Percentiles rank a stretch among this genome's conserved stretches.
Evolutionary conservation across 2,888 invertebrate species (phyloP).

Genomic region (Drosophila histrio): DNA sequence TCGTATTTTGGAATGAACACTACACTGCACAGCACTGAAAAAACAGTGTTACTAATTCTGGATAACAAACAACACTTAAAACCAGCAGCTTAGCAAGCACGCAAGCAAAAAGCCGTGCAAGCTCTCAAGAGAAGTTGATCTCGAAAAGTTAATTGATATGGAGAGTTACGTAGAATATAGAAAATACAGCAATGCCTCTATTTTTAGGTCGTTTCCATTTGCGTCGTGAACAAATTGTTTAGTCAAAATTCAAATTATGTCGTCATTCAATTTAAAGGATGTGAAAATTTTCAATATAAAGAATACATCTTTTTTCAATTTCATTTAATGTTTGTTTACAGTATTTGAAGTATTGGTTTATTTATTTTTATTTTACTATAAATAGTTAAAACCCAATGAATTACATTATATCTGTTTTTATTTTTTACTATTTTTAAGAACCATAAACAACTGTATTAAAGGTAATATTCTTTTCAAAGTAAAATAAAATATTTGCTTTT

Average conservation of each 20-base stretch:
- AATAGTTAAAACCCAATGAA: too few species aligned
- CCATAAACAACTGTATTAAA: too few species aligned
- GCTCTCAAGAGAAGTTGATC: background rate
- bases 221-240: background rate
- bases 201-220: background rate
- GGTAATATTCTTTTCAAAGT: too few species aligned
- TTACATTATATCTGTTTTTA: too few species aligned
- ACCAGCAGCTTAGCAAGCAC: slow-evolving; percentile 55
- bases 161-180: background rate
- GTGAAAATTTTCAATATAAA: background rate
- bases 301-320: background rate
- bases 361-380: too few species aligned
- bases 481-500: too few species aligned
- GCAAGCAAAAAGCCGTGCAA: slow-evolving; percentile 50
- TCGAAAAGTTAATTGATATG: background rate
- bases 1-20: slow-evolving; percentile 7
- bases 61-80: slow-evolving; percentile 46
- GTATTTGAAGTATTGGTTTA: background rate
- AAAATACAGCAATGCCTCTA: background rate
- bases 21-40: background rate
- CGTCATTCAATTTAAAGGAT: background rate
- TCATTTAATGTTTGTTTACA: background rate
- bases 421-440: too few species aligned
- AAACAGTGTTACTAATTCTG: slow-evolving; percentile 21
- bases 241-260: background rate